Evolutionary conservation across 2,113 vertebrate genomes (phyloP), one percentile per base, ranked within the genome.

Genomic region (Apodemus sylvaticus): DNA sequence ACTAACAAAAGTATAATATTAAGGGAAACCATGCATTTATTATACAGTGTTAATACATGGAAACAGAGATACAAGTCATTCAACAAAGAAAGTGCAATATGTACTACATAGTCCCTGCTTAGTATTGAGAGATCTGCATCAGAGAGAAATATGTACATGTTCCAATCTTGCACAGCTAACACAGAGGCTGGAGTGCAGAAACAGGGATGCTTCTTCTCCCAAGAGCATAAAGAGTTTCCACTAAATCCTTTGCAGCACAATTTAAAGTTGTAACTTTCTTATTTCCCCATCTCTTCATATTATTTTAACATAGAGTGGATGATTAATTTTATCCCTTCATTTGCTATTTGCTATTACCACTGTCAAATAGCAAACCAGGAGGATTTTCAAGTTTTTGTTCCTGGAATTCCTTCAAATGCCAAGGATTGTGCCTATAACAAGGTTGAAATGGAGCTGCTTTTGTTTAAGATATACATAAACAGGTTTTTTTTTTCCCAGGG

Each of bases 391-490:
- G 85, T 2, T 90, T 74, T 82, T 86, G 26, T 64, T 85, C 73
- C 58, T 26, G 42, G 60, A 73, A 34, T 1, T 36, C 64, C 17
- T 9, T 76, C 29, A 34, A 20, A 53, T 70, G 51, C 12, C 24
- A 71, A 39, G 36, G 73, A 91, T 55, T 39, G 1, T 58, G 10
- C 20, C 60, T 64, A 48, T 20, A 42, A 22, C 12, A 70, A 24
- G 2, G 36, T 51, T 73, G 31, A 31, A 17, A 26, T 74, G 93
- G 68, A 82, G 20, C 2, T 73, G 68, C 60, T 66, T 78, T 26
- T 90, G 53, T 24, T 64, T n/a, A 93, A 92, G 87, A 36, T 89
- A 89, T 87, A 79, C 90, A 86, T 60, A 68, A 94, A 90, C 34
- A 34, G 4, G 42, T 66, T 13, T 42, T 66, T 58, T 17, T 79